Evolutionary conservation across 2,888 invertebrate genomes (phyloP), one percentile per base, ranked within the genome.

Genomic region (Pinctada fucata): DNA sequence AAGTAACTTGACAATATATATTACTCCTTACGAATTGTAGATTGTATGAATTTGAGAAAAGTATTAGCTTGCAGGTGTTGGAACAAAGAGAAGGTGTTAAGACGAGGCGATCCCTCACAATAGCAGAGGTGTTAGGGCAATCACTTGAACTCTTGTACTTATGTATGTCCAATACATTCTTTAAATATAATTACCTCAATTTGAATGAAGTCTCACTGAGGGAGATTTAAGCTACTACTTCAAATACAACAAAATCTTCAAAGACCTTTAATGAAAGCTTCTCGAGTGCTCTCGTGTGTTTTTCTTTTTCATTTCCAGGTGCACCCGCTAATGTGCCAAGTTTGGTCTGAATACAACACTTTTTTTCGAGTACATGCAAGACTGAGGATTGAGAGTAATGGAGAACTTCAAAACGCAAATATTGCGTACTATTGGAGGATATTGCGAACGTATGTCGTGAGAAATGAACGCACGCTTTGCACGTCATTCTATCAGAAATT

Each of bases 51-150:
- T 10, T 58, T 58, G 6, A 58, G 58, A 58, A 58, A 58, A 58
- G 58, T 58, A 58, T 58, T 58, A 10, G 58, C 58, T 58, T 58
- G 47, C 68, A 68, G 68, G 68, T 68, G 68, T 47, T 3, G 13
- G 68, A 45, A 68, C 68, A 68, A 68, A 45, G 13, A 10, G 48
- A 47, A 68, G 8, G 8, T 68, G 47, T n/a, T 31, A 31, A 68
- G 47, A 16, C 45, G 13, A 45, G 45, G 48, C 16, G 10, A 13
- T 68, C 47, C 6, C 5, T 47, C 16, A 68, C 47, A 68, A 68
- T 31, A 45, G 68, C 10, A 2, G 47, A 68, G 68, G 68, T 68
- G 68, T 68, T 68, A 68, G 31, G 6, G 48, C 10, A 68, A 68
- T 8, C 68, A 68, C 68, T 68, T 48, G 31, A 68, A 68, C 45